Base-by-base conservation (phyloP, 1,140 invertebrate genomes). In the Lordiphosa stackelbergi region DNA sequence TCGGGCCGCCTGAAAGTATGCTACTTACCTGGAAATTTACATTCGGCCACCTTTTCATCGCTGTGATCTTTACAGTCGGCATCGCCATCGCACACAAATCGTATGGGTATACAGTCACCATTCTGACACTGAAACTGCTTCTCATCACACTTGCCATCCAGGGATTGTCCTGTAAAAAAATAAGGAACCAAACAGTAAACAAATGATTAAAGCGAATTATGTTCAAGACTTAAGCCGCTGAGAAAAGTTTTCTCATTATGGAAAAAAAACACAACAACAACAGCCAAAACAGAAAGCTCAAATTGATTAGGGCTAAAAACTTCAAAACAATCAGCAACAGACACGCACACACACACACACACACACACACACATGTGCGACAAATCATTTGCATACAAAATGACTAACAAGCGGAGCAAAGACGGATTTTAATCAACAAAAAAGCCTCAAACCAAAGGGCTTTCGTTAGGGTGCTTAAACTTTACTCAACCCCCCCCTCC, bases 51-150 rank as follows among this genome's bases (percentile, higher is more conserved):
- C 73, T 89, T 90, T 88, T 96, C 95, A 85, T 96, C 95, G 11
- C 93, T 94, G 69, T 92, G 92, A 88, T 96, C 95, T 34, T 89
- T 90, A 86, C 95, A 96, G 85, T 96, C 95, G 68, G 93, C 90
- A 53, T 93, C 90, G 48, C 91, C 91, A 72, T 96, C 95, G 79
- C 94, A 95, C 16, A 92, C 89, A 90, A 95, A 96, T 65, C 93
- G 88, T 52, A 92, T 89, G 5, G 95, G 94, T 88, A 97, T 95
- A 88, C 96, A 97, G 73, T 91, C 92, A 64, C 94, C 94, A 73
- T 93, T 94, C 43, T 86, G 90, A 86, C 94, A 96, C 78, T 90
- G 90, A 84, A 94, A 95, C 77, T 95, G 93, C 85, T 92, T 91
- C 70, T 91, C 85, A n/a, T 91, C 90, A 88, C 94, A 95, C 45